A percentile compares a stretch with the other conserved stretches of the same genome.
phyloP scores from a whole-genome alignment of 2,888 invertebrate species.

The Heliconius hortense region DNA sequence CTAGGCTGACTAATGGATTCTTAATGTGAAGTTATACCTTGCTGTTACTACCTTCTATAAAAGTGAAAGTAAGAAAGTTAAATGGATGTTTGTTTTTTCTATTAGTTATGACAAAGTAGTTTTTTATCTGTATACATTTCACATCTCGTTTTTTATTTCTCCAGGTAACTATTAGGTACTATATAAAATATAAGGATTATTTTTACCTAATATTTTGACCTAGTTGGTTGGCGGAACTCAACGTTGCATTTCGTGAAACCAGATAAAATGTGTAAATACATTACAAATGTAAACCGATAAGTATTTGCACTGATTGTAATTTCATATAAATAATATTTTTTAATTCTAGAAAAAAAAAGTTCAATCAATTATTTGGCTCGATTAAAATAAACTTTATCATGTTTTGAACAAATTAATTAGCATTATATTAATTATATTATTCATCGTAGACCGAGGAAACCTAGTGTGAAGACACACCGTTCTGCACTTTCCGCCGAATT shows the following conservation, averaged over 20 bases:
- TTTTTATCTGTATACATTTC: background rate
- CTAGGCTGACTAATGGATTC: background rate
- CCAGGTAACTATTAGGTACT: too few species aligned
- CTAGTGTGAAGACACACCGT: too few species aligned
- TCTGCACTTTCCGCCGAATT: too few species aligned
- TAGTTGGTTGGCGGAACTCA: too few species aligned
- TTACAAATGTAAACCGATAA: too few species aligned
- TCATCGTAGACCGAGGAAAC: too few species aligned
- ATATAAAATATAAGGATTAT: background rate
- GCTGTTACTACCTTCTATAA: background rate
- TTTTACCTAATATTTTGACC: background rate
- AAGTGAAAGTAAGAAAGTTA: conserved; percentile 5
- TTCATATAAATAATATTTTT: background rate
- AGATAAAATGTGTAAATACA: too few species aligned
- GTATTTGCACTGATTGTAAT: too few species aligned
- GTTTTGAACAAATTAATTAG: background rate
- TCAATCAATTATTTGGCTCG: background rate
- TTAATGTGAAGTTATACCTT: background rate
- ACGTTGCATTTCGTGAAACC: too few species aligned
- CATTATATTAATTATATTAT: too few species aligned
- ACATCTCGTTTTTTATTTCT: background rate
- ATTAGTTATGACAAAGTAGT: background rate
- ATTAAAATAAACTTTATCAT: background rate
- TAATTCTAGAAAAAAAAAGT: background rate
- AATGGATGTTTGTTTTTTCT: background rate